Evolutionary conservation across 1,140 invertebrate genomes (phyloP), one percentile per base, ranked within the genome.

Genomic region (Ditylenchus dipsaci): DNA sequence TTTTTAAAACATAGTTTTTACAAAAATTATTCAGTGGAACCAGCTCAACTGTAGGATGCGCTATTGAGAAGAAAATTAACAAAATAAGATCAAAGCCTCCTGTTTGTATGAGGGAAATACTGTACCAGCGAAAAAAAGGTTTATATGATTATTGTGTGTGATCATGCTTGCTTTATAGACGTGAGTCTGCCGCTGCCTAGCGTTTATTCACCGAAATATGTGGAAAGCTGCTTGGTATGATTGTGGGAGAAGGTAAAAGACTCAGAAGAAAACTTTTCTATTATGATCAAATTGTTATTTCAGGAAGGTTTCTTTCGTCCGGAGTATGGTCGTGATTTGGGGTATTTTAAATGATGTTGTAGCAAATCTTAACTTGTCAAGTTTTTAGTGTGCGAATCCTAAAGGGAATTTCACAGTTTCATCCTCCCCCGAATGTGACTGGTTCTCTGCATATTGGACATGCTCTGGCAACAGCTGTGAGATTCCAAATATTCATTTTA

Each of bases 371-470:
- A n/a, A 0, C 47, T 53, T 42, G 11, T 27, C 42, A 13, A 45
- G 65, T 21, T 56, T 68, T 68, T 67, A 80, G 79, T 43, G 59
- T n/a, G 7, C 74, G 17, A 84, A n/a, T 67, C 70, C 74, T 27
- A 83, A 82, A 30, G 82, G 83, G 8, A 72, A 84, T 81, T 98
- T 97, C 87, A 88, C 93, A 8, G 95, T 99, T 88, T 97, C 1
- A 96, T 99, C 96, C 96, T 47, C 96, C 96, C 15, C 96, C 96
- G 1, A 99, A 99, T 87, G 92, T 99, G 0, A 99, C 96, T 33
- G 96, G 95, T 15, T 89, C 87, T 30, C 86, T 99, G 27, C 96
- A 99, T 89, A 88, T 99, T 72, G 96, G 96, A 21, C 96, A 99
- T 86, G 95, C 95, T 17, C 85, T 99, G 1, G 97, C 95, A n/a